Percentiles rank a stretch among this genome's conserved stretches.
Conservation (phyloP, 2,888 invertebrate genomes). For the Salticus scenicus region DNA sequence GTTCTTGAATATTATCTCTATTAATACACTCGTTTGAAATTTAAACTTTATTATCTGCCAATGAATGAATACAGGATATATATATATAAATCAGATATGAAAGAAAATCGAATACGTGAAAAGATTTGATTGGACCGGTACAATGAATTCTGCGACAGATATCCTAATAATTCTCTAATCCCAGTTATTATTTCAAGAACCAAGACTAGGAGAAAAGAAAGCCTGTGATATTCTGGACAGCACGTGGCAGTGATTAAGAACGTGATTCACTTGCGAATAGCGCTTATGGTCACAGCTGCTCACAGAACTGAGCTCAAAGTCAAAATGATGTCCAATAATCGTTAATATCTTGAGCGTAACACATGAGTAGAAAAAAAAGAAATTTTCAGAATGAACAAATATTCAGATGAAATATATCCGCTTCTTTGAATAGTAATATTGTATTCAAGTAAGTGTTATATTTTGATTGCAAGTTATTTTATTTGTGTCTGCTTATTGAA, state of each 20-base stretch:
- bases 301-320: neutral
- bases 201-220: neutral
- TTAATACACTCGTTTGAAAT: no score
- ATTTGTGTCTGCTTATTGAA: no score
- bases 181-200: neutral
- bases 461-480: no score
- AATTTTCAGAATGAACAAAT: no score
- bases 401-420: no score
- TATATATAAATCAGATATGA: no score
- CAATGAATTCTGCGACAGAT: neutral
- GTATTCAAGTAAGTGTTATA: no score
- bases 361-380: neutral
- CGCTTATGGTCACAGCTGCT: neutral
- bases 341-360: neutral
- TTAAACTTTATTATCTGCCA: no score
- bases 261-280: neutral
- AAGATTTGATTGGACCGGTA: neutral
- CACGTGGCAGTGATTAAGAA: neutral
- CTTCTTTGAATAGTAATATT: no score
- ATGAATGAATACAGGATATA: no score
- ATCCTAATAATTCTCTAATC: neutral
- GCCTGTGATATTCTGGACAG: neutral
- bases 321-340: constrained; percentile 15
- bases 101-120: neutral
- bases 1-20: no score